Conservation (phyloP, 2,797 vertebrate genomes). For the Halcyon smyrnensis region DNA sequence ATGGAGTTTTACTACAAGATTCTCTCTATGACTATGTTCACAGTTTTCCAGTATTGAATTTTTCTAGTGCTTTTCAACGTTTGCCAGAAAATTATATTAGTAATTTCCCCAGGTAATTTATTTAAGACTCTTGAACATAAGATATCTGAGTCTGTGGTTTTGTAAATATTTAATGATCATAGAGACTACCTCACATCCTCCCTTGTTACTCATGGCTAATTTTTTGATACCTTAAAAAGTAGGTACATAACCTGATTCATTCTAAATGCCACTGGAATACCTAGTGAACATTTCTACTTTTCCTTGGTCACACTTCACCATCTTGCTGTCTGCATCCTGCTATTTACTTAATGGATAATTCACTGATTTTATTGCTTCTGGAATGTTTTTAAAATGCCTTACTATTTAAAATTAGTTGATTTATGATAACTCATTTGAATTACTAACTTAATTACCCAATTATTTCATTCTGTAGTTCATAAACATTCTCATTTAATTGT, state of each 20-base stretch:
- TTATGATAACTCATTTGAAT: neutral
- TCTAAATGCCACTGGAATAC: neutral
- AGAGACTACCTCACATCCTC: neutral
- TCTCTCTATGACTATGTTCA: neutral
- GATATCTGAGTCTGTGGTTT: neutral
- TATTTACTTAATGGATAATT: neutral
- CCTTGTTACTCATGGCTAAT: neutral
- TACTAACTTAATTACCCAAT: neutral
- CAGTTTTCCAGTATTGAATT: neutral
- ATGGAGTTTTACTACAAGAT: neutral
- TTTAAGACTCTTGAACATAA: neutral
- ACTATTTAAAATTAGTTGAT: neutral
- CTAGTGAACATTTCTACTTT: neutral
- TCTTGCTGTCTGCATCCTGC: neutral
- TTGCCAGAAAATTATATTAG: neutral
- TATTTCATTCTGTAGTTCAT: neutral
- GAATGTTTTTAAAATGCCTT: neutral
- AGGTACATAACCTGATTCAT: neutral
- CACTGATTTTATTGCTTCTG: neutral
- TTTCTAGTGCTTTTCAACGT: neutral
- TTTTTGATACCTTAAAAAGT: neutral
- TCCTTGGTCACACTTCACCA: neutral
- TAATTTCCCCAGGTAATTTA: neutral
- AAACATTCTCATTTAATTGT: neutral
- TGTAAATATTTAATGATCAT: neutral